Percentiles rank a stretch among this genome's conserved stretches.
phyloP scores from a whole-genome alignment of 2,888 invertebrate species.

The Chorisops tibialis region DNA sequence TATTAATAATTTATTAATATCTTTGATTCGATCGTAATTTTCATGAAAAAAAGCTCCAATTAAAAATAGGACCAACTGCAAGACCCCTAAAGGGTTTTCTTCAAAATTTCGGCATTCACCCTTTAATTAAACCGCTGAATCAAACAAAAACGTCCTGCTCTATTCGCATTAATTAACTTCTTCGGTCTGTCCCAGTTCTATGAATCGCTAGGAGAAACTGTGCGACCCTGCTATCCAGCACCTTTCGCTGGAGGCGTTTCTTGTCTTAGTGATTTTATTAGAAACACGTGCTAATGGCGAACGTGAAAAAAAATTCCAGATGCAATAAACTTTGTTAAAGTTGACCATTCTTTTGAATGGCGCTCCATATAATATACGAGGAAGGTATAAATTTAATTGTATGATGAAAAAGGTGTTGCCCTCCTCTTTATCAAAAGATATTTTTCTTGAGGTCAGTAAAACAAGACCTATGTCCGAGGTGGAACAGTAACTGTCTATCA shows the following conservation, averaged over 20 bases:
- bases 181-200: conserved; percentile 3
- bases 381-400: conserved; percentile 21
- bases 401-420: conserved; percentile 18
- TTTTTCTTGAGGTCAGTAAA: conserved; percentile 1
- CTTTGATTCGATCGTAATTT: too few species aligned
- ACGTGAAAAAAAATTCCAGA: conserved; percentile 13
- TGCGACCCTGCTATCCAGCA: neutral
- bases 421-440: neutral
- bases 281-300: conserved; percentile 23
- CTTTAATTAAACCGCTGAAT: conserved; percentile 8
- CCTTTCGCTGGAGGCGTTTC: conserved; percentile 22
- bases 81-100: neutral
- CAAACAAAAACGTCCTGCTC: neutral
- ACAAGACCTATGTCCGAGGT: neutral
- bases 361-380: neutral
- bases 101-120: neutral
- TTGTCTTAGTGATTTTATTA: neutral
- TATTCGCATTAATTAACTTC: neutral
- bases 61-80: too few species aligned
- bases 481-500: neutral
- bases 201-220: conserved; percentile 12
- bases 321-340: conserved; percentile 17
- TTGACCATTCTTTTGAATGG: neutral
- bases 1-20: too few species aligned
- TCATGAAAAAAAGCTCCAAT: too few species aligned